Conservation (phyloP, 2,888 invertebrate species). For the Pachliopta kotzebuea region DNA sequence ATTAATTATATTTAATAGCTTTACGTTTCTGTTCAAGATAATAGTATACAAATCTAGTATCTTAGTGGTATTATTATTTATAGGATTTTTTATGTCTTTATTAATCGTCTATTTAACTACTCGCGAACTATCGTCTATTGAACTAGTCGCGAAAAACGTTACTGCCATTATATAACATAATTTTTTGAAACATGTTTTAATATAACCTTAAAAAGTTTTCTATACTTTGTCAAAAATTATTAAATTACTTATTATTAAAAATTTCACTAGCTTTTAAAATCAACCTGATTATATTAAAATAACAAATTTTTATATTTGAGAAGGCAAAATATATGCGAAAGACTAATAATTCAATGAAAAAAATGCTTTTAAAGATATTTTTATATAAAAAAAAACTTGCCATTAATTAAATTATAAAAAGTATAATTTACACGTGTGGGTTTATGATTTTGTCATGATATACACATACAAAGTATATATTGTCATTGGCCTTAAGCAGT, state of each 20-base stretch:
- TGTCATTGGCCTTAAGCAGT: conserved; percentile 1
- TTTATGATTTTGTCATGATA: background rate
- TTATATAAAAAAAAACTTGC: background rate
- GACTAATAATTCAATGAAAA: too few relatives aligned
- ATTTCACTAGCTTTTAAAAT: too few relatives aligned
- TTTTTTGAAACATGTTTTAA: too few relatives aligned
- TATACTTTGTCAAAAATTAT: too few relatives aligned
- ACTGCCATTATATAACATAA: conserved; percentile 8
- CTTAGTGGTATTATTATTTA: background rate
- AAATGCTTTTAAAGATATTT: background rate
- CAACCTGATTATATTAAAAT: too few relatives aligned
- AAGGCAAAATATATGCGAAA: too few relatives aligned
- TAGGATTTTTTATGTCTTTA: conserved; percentile 17
- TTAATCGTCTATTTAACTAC: conserved; percentile 18
- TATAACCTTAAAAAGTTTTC: too few relatives aligned
- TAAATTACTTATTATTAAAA: too few relatives aligned
- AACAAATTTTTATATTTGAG: too few relatives aligned
- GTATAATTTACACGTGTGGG: background rate
- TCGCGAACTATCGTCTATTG: conserved; percentile 25
- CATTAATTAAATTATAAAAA: background rate
- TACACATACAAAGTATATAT: background rate
- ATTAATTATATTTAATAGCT: conserved; percentile 12
- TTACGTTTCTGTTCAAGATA: conserved; percentile 14
- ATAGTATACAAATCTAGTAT: background rate
- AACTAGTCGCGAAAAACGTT: background rate